Evolutionary conservation across 2,113 vertebrate genomes (phyloP), one percentile per base, ranked within the genome.

Genomic region (Cyrtonyx montezumae): DNA sequence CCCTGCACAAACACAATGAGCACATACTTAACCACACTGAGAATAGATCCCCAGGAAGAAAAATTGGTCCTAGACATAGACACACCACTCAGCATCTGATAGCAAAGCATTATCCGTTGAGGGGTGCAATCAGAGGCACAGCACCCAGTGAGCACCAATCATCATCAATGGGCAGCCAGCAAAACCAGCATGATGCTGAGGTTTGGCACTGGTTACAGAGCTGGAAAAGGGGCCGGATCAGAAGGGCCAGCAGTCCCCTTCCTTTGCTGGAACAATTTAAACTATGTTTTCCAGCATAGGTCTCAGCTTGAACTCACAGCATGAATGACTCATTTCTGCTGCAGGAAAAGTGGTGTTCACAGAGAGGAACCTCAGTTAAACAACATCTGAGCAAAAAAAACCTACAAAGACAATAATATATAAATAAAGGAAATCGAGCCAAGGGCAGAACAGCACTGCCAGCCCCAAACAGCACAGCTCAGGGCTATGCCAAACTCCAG

Each of bases 401-500:
- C 21, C 5, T 14, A 9, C 6, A 65, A 65, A 65, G 26, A 4
- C 12, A 34, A 37, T 6, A 7, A 2, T 5, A 3, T 49, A 30
- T 34, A 30, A 23, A 61, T 34, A 30, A 32, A 66, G 19, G 56
- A 76, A 79, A 70, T 15, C 30, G 63, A 30, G 13, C 68, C 56
- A 26, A 84, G 63, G 51, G 23, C 63, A 20, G 56, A 25, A 45
- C 36, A 37, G 63, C 49, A 69, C 26, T 4, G 9, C 17, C 5
- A 5, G 30, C 45, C 56, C 56, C 15, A 30, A 43, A 37, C 1
- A n/a, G 32, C 2, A 0, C 0, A 0, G 46, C 61, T 42, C 34
- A 1, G 1, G 74, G 55, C 28, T n/a, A 69, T 32, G 9, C 1
- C 1, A 0, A 51, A 12, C 1, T n/a, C 1, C 48, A 25, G 28